A percentile compares a stretch with the other conserved stretches of the same genome.
These are phyloP conservation scores for Gymnoscopelus braueri DNA, from an alignment of 2,797 vertebrate species.

Conservation along the genomic window DNA sequence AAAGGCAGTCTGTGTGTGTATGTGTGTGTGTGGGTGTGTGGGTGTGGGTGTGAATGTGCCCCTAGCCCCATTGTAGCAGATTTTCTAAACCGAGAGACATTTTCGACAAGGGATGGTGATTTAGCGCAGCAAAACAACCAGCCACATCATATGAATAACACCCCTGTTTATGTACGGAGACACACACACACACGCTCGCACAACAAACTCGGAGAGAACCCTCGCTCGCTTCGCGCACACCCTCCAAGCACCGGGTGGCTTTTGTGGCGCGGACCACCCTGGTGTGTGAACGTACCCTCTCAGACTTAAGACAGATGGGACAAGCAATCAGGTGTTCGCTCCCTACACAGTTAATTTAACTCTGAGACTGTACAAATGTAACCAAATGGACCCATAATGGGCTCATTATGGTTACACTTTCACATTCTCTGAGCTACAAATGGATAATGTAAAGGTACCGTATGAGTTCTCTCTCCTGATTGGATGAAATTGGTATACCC, in stretches of 20 bases:
- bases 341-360: background rate
- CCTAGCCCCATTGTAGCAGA: conserved; percentile 68
- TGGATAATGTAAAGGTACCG: too few relatives aligned
- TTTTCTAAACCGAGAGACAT: conserved; percentile 59
- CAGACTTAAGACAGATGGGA: conserved; percentile 50
- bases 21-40: conserved; percentile 13
- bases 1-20: conserved; percentile 58
- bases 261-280: conserved; percentile 69
- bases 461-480: too few relatives aligned
- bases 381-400: too few relatives aligned
- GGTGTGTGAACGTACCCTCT: conserved; percentile 58
- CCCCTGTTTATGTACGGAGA: conserved; percentile 44
- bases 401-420: too few relatives aligned
- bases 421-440: too few relatives aligned
- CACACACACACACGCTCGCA: conserved; percentile 14
- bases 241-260: conserved; percentile 37
- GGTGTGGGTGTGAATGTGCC: conserved; percentile 69
- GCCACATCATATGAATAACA: conserved; percentile 64
- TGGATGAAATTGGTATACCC: too few relatives aligned
- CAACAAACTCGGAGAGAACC: background rate
- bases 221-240: conserved; percentile 28
- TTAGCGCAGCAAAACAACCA: conserved; percentile 68
- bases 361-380: too few relatives aligned
- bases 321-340: conserved; percentile 61
- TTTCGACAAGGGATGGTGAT: conserved; percentile 69